Percentiles rank a stretch among this genome's conserved stretches.
Evolutionary conservation across 37 sponge, comb jelly and placozoan genomes (phyloP).

Genomic region (Cliona cf. orientalis): DNA sequence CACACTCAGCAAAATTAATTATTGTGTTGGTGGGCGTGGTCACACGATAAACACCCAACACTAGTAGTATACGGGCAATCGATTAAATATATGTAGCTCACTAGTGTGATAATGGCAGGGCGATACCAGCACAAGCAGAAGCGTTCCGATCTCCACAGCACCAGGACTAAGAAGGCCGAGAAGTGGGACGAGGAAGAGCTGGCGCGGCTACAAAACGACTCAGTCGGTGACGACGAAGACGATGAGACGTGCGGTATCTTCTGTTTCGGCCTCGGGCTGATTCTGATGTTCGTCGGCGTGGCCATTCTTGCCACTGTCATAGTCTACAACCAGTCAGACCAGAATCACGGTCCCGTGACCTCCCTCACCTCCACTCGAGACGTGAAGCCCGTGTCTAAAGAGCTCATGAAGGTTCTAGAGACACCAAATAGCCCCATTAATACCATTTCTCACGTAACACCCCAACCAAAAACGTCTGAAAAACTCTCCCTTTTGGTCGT

Average conservation of each 20-base stretch:
- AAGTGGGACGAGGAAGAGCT: conserved; percentile 5
- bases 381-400: conserved; percentile 2
- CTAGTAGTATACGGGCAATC: too few species aligned
- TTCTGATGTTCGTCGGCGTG: conserved; percentile 3
- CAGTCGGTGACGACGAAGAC: conserved; percentile 6
- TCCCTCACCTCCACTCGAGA: conserved; percentile 8
- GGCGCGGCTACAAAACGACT: too few species aligned
- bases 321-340: not conserved
- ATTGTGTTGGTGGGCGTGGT: too few species aligned
- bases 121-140: too few species aligned
- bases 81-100: too few species aligned
- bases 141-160: too few species aligned
- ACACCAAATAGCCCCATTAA: not conserved
- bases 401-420: not conserved
- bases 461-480: too few species aligned
- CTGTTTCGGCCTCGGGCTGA: conserved; percentile 7
- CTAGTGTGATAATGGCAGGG: too few species aligned
- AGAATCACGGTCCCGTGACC: not conserved
- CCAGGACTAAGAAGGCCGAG: not conserved
- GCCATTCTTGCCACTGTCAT: not conserved
- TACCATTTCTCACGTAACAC: too few species aligned
- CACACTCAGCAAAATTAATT: too few species aligned
- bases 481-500: not conserved
- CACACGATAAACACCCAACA: too few species aligned
- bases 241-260: conserved; percentile 8